phyloP scores from a whole-genome alignment of 2,113 vertebrate species.

The Dascyllus trimaculatus region DNA sequence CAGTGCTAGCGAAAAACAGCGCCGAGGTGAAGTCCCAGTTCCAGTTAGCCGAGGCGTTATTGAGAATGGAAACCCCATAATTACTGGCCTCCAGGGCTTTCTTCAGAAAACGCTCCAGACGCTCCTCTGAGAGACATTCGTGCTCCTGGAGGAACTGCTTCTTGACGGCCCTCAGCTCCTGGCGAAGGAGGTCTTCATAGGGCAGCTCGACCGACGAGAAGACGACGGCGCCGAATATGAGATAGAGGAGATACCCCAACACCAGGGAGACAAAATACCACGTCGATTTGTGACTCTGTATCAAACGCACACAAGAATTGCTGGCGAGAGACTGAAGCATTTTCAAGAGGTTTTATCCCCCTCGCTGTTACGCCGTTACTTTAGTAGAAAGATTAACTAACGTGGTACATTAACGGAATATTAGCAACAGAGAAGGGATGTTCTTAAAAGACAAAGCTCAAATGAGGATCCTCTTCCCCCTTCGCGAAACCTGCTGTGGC shows the following conservation, averaged over 20 bases:
- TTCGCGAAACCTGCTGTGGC: conserved; percentile 52
- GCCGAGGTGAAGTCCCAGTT: conserved; percentile 99
- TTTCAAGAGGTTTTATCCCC: conserved; percentile 60
- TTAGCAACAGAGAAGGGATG: conserved; percentile 8
- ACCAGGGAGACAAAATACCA: conserved; percentile 92
- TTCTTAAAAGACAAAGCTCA: conserved; percentile 48
- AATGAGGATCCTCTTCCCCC: conserved; percentile 35
- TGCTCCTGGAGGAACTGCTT: conserved; percentile 91
- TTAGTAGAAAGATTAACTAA: not conserved
- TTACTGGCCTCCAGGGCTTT: conserved; percentile 94
- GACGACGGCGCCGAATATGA: conserved; percentile 95
- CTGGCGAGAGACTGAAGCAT: conserved; percentile 94
- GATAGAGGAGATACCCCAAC: conserved; percentile 91
- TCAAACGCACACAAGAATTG: conserved; percentile 91
- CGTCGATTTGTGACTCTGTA: conserved; percentile 91
- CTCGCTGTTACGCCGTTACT: not conserved
- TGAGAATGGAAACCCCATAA: conserved; percentile 95
- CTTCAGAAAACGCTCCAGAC: conserved; percentile 90
- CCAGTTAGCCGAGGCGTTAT: conserved; percentile 93
- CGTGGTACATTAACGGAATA: not conserved
- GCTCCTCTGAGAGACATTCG: conserved; percentile 89
- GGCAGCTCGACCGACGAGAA: conserved; percentile 97
- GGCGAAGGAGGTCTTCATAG: conserved; percentile 92
- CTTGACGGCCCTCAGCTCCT: conserved; percentile 90
- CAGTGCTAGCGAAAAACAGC: conserved; percentile 96